These are phyloP conservation scores for Miltochrista miniata DNA, from an alignment of 2,888 invertebrate genomes.

Conservation along the genomic window DNA sequence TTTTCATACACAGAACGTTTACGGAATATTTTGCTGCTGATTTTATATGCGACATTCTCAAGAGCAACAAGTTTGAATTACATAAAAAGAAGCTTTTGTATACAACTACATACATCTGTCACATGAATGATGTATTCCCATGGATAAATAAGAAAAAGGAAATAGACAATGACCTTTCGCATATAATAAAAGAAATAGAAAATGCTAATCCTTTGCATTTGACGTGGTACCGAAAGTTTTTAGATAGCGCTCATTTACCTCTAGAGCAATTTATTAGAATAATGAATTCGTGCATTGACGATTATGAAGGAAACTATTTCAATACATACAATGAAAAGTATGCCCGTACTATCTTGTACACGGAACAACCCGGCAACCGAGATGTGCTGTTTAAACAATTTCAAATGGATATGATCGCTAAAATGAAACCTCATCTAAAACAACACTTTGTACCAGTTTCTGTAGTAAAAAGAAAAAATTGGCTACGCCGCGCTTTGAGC, in stretches of 20 bases:
- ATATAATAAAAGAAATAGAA: background rate
- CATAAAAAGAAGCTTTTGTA: background rate
- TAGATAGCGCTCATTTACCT: background rate
- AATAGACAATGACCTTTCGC: background rate
- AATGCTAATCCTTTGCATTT: background rate
- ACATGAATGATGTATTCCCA: background rate
- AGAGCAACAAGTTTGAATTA: background rate
- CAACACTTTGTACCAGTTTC: slow-evolving; percentile 2
- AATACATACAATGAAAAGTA: background rate
- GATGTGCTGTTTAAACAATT: background rate
- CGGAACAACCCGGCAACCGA: background rate
- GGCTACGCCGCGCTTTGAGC: too few relatives aligned
- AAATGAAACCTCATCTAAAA: slow-evolving; percentile 10
- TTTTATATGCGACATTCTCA: slow-evolving; percentile 2
- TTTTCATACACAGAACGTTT: slow-evolving; percentile 8
- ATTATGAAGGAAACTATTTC: slow-evolving; percentile 1
- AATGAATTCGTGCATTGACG: background rate
- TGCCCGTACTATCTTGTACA: background rate
- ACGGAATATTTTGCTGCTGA: slow-evolving; percentile 4
- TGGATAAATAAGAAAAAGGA: slow-evolving; percentile 4
- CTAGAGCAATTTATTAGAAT: slow-evolving; percentile 1
- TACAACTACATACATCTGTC: background rate
- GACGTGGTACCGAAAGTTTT: background rate
- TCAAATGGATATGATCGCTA: background rate
- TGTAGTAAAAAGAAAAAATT: too few relatives aligned